Percentiles rank a stretch among this genome's conserved stretches.
phyloP scores from a whole-genome alignment of 1,140 invertebrate genomes.

The Oryctes rhinoceros region DNA sequence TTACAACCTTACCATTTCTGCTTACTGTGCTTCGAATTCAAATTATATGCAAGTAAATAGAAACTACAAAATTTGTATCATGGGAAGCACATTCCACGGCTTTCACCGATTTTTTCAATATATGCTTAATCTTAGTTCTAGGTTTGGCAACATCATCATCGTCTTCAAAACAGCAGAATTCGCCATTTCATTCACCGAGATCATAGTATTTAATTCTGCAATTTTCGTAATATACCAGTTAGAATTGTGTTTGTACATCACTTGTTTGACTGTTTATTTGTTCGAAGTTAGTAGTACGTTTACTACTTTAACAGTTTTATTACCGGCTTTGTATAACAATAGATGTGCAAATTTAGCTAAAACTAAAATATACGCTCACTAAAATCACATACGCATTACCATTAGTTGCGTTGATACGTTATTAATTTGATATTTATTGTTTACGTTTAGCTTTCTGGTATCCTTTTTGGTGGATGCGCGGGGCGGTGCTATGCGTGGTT shows the following conservation, averaged over 20 bases:
- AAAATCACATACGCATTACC: background rate
- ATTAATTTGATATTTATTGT: background rate
- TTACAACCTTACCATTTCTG: no score
- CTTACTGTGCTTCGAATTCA: no score
- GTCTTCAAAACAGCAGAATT: conserved; percentile 3
- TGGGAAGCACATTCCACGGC: background rate
- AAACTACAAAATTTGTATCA: no score
- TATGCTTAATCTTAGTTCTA: conserved; percentile 26
- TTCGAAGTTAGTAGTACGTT: background rate
- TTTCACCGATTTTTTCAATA: conserved; percentile 20
- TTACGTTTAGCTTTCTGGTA: conserved; percentile 88
- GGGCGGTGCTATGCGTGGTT: conserved; percentile 95
- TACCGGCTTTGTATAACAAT: background rate
- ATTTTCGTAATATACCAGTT: background rate
- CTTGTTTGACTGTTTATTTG: background rate
- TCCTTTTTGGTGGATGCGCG: conserved; percentile 97
- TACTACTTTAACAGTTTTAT: background rate
- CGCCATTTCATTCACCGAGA: conserved; percentile 1
- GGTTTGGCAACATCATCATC: conserved; percentile 8
- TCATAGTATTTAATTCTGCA: conserved; percentile 1
- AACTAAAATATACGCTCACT: background rate
- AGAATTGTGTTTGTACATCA: conserved; percentile 15
- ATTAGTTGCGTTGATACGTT: conserved; percentile 13
- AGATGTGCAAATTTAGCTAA: conserved; percentile 17
- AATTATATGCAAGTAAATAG: no score